A percentile compares a stretch with the other conserved stretches of the same genome.
Evolutionary conservation across 2,797 vertebrate genomes (phyloP).

Genomic region (Holocentrus rufus): DNA sequence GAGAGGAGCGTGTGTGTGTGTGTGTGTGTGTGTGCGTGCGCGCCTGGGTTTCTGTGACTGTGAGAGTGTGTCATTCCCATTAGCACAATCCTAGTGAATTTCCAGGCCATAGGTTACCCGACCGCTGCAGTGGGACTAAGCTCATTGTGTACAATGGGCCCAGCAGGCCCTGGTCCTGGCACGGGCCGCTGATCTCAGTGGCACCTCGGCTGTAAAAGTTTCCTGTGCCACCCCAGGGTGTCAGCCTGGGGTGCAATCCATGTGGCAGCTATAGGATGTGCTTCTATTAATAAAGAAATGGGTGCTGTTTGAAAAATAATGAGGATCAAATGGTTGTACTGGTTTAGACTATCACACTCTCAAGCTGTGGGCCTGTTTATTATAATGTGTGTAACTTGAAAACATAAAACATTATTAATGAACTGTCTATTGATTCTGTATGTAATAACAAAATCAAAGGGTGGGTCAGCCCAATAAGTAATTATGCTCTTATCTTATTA

Average conservation of each 20-base stretch:
- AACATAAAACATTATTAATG: no score
- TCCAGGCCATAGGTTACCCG: slow-evolving; percentile 43
- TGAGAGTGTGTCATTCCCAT: slow-evolving; percentile 60
- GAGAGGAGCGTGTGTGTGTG: slow-evolving; percentile 3
- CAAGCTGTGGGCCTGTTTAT: neutral
- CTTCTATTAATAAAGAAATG: slow-evolving; percentile 26
- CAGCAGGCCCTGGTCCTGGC: slow-evolving; percentile 26
- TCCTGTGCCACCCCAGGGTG: slow-evolving; percentile 39
- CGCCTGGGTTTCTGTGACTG: slow-evolving; percentile 11
- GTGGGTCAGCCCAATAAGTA: neutral
- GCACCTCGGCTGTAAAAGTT: slow-evolving; percentile 62
- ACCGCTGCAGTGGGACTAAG: slow-evolving; percentile 14
- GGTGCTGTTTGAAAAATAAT: slow-evolving; percentile 1
- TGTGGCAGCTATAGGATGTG: neutral
- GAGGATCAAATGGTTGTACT: neutral
- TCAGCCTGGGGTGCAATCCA: slow-evolving; percentile 18
- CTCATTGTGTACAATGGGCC: slow-evolving; percentile 11
- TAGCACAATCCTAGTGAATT: slow-evolving; percentile 64
- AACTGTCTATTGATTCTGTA: no score
- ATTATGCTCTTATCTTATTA: neutral
- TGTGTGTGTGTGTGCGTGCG: slow-evolving; percentile 23
- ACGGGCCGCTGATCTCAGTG: slow-evolving; percentile 62
- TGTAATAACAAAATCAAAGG: neutral
- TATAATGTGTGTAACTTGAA: neutral
- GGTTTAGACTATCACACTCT: neutral